phyloP scores from a whole-genome alignment of 2,797 vertebrate species.

The Amblyopsis hoosieri region DNA sequence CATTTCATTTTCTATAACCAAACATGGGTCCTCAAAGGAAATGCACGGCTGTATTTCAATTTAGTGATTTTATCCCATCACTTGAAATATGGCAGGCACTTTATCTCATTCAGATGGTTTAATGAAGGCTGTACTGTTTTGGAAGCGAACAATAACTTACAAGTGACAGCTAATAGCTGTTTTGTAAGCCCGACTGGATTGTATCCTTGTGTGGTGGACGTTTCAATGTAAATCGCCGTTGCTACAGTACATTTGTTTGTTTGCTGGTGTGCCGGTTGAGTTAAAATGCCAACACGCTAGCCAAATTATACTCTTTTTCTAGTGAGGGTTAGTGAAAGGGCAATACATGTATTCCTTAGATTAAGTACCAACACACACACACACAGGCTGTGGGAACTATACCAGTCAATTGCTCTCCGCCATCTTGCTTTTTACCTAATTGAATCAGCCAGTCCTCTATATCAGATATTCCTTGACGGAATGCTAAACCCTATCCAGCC shows the following conservation, averaged over 20 bases:
- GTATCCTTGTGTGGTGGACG: neutral
- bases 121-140: neutral
- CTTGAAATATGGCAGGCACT: neutral
- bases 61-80: neutral
- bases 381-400: conserved; percentile 33
- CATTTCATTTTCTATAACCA: too few species aligned
- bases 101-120: neutral
- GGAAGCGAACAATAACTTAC: neutral
- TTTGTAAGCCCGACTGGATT: neutral
- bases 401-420: conserved; percentile 43
- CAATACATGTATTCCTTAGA: conserved; percentile 33
- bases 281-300: neutral
- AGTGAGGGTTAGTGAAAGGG: neutral
- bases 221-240: neutral
- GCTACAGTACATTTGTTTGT: neutral
- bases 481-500: conserved; percentile 77
- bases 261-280: neutral
- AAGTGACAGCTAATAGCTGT: neutral
- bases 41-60: neutral
- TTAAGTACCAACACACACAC: conserved; percentile 20
- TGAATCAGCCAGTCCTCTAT: conserved; percentile 72
- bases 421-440: conserved; percentile 78
- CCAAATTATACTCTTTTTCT: conserved; percentile 15
- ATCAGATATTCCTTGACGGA: conserved; percentile 81
- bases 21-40: neutral